Conservation (phyloP, 2,888 invertebrate species). For the Volucella inanis region DNA sequence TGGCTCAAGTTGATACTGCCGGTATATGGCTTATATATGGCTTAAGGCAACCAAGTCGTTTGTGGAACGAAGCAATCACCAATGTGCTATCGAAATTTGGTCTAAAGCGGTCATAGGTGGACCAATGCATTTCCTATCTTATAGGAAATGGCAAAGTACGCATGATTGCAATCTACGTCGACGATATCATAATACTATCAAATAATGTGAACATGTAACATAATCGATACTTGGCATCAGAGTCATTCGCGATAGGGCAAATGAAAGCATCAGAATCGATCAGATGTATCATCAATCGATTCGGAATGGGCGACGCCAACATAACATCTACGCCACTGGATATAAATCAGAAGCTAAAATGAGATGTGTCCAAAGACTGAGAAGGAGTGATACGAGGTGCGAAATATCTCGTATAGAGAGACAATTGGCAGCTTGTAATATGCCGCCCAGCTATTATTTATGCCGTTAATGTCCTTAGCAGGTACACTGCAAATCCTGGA, state of each 20-base stretch:
- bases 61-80: conserved; percentile 34
- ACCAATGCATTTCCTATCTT: conserved; percentile 44
- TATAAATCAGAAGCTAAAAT: conserved; percentile 24
- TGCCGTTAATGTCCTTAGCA: conserved; percentile 34
- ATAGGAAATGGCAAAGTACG: conserved; percentile 22
- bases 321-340: conserved; percentile 31
- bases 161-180: conserved; percentile 36
- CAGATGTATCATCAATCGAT: too few species aligned
- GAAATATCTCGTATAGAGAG: conserved; percentile 6
- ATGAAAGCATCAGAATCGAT: too few species aligned
- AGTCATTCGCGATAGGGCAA: conserved; percentile 24
- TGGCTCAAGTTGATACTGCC: conserved; percentile 54
- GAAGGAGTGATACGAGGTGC: conserved; percentile 32
- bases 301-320: conserved; percentile 29
- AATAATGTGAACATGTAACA: conserved; percentile 29
- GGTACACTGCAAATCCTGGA: conserved; percentile 43
- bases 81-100: conserved; percentile 24
- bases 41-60: too few species aligned
- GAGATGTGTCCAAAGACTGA: conserved; percentile 38
- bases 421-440: background rate
- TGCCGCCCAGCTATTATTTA: conserved; percentile 36
- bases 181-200: conserved; percentile 27
- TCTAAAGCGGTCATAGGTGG: conserved; percentile 25
- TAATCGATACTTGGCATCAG: conserved; percentile 9
- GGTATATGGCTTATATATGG: too few species aligned